These are phyloP conservation scores for Lutraria rhynchaena DNA, from an alignment of 1,140 invertebrate genomes.

Conservation along the genomic window DNA sequence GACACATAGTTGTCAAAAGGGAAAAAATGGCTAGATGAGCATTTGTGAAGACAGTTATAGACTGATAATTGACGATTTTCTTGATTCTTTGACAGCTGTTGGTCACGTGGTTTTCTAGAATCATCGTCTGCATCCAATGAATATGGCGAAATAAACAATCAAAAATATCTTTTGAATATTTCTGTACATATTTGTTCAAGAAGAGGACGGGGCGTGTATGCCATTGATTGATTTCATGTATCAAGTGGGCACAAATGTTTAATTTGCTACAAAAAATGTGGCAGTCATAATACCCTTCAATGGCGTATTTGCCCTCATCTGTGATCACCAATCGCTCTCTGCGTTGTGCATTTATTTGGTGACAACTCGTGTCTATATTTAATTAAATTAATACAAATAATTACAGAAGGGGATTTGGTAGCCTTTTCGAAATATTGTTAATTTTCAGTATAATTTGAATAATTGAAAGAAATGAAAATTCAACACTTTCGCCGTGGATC, in stretches of 20 bases:
- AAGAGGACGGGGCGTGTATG: slow-evolving; percentile 11
- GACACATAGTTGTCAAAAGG: slow-evolving; percentile 50
- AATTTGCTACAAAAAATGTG: slow-evolving; percentile 26
- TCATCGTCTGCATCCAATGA: slow-evolving; percentile 38
- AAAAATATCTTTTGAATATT: slow-evolving; percentile 54
- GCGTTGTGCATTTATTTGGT: too few species aligned
- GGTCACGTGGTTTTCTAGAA: slow-evolving; percentile 51
- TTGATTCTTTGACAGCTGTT: slow-evolving; percentile 49
- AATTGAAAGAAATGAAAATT: too few species aligned
- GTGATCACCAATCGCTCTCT: too few species aligned
- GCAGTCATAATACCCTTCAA: slow-evolving; percentile 2
- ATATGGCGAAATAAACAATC: slow-evolving; percentile 28
- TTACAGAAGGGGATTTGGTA: too few species aligned
- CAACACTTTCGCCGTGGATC: too few species aligned
- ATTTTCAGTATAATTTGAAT: too few species aligned
- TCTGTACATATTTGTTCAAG: slow-evolving; percentile 53
- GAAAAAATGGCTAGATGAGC: slow-evolving; percentile 18
- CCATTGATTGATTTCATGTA: slow-evolving; percentile 41
- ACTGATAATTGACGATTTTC: slow-evolving; percentile 40
- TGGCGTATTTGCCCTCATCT: too few species aligned
- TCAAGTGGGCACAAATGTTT: slow-evolving; percentile 41
- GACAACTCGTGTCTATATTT: too few species aligned
- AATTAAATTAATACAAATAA: too few species aligned
- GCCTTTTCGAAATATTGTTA: too few species aligned
- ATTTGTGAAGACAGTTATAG: slow-evolving; percentile 18